phyloP scores from a whole-genome alignment of 2,797 vertebrate species.

The Pyrocephalus nanus region DNA sequence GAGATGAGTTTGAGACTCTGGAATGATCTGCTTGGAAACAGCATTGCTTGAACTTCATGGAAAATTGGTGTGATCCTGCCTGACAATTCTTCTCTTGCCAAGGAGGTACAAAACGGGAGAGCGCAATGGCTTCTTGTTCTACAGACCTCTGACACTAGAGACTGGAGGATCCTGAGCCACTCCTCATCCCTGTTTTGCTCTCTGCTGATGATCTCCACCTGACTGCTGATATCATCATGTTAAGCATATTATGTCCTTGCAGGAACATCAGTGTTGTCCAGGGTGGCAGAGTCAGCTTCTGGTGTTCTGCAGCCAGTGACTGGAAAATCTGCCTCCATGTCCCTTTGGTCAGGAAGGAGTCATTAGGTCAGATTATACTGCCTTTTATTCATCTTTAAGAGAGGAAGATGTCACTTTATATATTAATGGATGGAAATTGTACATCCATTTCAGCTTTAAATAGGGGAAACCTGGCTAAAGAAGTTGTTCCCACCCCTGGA shows the following conservation, averaged over 20 bases:
- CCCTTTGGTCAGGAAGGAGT: not conserved
- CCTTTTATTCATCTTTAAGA: not conserved
- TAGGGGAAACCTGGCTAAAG: not conserved
- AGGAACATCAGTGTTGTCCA: not conserved
- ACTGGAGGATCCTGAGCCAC: not conserved
- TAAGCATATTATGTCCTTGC: not conserved
- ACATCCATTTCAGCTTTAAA: not conserved
- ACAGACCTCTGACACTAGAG: not conserved
- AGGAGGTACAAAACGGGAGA: not conserved
- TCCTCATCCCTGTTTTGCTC: not conserved
- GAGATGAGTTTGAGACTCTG: not conserved
- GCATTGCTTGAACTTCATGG: not conserved
- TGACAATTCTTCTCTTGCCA: not conserved
- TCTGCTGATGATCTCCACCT: not conserved
- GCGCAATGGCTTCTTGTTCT: rapidly evolving
- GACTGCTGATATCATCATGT: rapidly evolving
- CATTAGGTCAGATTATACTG: not conserved
- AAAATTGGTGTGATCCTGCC: not conserved
- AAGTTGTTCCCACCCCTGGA: not conserved
- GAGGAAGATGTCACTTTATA: not conserved
- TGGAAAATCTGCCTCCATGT: not conserved
- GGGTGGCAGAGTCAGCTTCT: not conserved
- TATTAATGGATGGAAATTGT: not conserved
- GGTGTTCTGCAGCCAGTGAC: not conserved
- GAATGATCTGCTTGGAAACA: not conserved